Base-by-base conservation (phyloP, 2,113 vertebrate genomes). In the Equus przewalskii region DNA sequence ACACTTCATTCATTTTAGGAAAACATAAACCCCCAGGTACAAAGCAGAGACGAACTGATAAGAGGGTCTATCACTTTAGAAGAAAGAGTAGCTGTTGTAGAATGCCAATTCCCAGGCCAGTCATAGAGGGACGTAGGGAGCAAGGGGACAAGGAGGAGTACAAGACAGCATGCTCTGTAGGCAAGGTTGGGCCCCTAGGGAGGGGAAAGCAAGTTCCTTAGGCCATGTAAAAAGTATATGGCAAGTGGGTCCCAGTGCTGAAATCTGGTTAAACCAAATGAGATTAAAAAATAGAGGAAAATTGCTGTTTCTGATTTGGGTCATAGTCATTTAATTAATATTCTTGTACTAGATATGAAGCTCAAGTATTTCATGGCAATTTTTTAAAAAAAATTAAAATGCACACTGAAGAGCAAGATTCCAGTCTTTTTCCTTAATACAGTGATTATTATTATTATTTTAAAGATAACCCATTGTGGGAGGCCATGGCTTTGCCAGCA, bases 381-480 rank as follows among this genome's bases (percentile, higher is more conserved):
- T 84, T 19, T 56, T 24, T 30, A 72, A 89, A 60, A 79, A 54
- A 92, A 64, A 60, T 58, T 70, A 51, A 93, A 97, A 88, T n/a
- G 67, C 26, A 82, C 3, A 7, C 28, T 4, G 18, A 72, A 90
- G 69, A 97, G n/a, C 65, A 90, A 88, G 58, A 83, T 51, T 54
- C 89, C 33, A 14, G 24, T 73, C 67, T 91, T 92, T 94, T 83
- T 21, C 78, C n/a, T 65, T 95, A 58, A 93, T 44, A 83, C 54
- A 67, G 19, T 88, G n/a, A 16, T 22, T 8, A 70, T 93, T 24
- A 94, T 54, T 22, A 58, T 93, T 88, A 83, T 94, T 62, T 73
- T 92, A 69, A 97, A 97, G 97, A 62, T 96, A 98, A 92, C 96
- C 60, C 54, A 96, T 91, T 49, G 73, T 67, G 97, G 83, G 67